These are phyloP conservation scores for Pachyramphus minor DNA, from an alignment of 2,113 vertebrate species.

Conservation along the genomic window DNA sequence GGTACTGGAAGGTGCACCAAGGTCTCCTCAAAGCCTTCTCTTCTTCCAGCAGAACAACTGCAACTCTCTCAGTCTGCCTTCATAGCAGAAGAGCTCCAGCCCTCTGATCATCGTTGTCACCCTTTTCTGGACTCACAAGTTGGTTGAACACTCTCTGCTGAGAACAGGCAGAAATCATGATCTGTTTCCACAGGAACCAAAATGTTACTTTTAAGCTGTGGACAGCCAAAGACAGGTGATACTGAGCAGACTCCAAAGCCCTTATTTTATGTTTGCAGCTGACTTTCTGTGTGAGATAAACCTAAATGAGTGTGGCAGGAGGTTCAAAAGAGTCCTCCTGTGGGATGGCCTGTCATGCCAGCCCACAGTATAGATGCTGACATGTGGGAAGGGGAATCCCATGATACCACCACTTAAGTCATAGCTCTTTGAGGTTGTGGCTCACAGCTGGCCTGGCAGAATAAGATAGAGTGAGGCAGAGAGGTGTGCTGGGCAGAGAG, in stretches of 20 bases:
- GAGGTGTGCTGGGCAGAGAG: background rate
- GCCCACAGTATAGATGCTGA: fast-evolving
- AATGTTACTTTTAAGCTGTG: background rate
- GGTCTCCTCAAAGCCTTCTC: background rate
- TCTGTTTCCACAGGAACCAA: background rate
- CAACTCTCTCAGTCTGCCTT: background rate
- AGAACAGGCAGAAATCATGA: fast-evolving
- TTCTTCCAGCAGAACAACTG: background rate
- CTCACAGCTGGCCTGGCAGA: background rate
- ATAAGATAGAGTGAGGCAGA: background rate
- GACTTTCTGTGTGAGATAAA: background rate
- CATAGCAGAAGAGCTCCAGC: background rate
- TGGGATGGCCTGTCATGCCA: fast-evolving
- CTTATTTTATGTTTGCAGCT: too few species aligned
- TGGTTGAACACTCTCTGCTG: background rate
- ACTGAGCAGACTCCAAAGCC: background rate
- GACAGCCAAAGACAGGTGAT: background rate
- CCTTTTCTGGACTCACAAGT: background rate
- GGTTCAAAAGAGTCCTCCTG: background rate
- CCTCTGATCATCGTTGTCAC: background rate
- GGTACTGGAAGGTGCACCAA: background rate
- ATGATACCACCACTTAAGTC: fast-evolving
- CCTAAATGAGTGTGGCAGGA: fast-evolving
- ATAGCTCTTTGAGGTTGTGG: fast-evolving
- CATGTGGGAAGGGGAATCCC: background rate